Percentiles rank a stretch among this genome's conserved stretches.
phyloP scores from a whole-genome alignment of 2,113 vertebrate genomes.

The Reinhardtius hippoglossoides region DNA sequence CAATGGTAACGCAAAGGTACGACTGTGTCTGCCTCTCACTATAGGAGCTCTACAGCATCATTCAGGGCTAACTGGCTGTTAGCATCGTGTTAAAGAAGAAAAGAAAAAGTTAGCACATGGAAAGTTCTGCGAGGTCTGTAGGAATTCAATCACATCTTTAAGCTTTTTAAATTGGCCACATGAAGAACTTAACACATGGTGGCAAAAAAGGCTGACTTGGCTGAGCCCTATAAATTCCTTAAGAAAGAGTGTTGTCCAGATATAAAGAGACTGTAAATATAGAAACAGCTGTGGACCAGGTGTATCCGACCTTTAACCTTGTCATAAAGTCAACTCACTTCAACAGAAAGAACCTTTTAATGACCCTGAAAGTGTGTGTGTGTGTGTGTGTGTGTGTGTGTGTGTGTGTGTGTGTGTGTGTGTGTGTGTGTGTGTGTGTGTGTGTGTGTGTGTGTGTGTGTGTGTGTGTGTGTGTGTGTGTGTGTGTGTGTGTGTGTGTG shows the following conservation, averaged over 20 bases:
- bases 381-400: slow-evolving; percentile 14
- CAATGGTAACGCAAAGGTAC: neutral
- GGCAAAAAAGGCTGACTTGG: slow-evolving; percentile 26
- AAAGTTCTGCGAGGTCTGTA: neutral
- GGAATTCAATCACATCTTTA: slow-evolving; percentile 10
- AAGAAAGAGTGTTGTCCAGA: slow-evolving; percentile 21
- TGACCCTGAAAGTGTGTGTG: slow-evolving; percentile 44
- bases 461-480: slow-evolving; percentile 8
- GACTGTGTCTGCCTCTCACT: too few species aligned
- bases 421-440: slow-evolving; percentile 14
- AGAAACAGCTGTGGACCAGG: slow-evolving; percentile 67
- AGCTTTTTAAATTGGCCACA: slow-evolving; percentile 18
- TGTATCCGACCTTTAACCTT: slow-evolving; percentile 67
- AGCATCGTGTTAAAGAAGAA: neutral
- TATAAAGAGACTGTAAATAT: slow-evolving; percentile 46
- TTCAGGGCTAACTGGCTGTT: slow-evolving; percentile 20
- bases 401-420: slow-evolving; percentile 19
- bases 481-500: slow-evolving; percentile 23
- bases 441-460: slow-evolving; percentile 23
- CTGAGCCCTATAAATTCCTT: slow-evolving; percentile 44
- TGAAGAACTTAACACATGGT: slow-evolving; percentile 1
- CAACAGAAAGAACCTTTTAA: slow-evolving; percentile 64
- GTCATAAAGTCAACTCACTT: slow-evolving; percentile 52
- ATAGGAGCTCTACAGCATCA: neutral
- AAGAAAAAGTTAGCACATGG: neutral